These are phyloP conservation scores for Frieseomelitta varia DNA, from an alignment of 1,140 invertebrate species.

Conservation along the genomic window DNA sequence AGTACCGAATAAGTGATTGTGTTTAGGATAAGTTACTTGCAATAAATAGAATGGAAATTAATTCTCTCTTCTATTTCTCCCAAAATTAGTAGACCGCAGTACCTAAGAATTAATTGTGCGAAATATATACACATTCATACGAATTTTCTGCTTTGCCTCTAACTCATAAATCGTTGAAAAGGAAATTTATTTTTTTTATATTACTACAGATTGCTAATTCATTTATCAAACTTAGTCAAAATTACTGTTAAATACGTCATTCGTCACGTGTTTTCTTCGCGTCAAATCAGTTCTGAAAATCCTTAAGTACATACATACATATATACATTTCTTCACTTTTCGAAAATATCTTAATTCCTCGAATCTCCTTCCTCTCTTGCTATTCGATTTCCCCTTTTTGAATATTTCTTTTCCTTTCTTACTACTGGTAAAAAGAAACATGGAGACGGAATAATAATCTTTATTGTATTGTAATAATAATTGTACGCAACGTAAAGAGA, in stretches of 20 bases:
- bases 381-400: neutral
- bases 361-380: neutral
- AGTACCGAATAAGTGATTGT: constrained; percentile 14
- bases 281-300: neutral
- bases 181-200: too few relatives aligned
- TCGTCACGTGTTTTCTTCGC: neutral
- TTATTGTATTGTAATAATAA: constrained; percentile 61
- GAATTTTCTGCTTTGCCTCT: constrained; percentile 28
- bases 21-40: constrained; percentile 38
- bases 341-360: neutral
- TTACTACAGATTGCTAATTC: neutral
- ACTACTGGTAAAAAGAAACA: constrained; percentile 35
- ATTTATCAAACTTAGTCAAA: constrained; percentile 1
- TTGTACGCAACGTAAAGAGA: constrained; percentile 50
- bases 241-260: neutral
- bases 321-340: neutral
- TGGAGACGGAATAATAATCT: constrained; percentile 51
- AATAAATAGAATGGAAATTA: constrained; percentile 44
- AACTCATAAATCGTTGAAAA: constrained; percentile 13
- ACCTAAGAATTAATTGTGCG: neutral
- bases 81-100: neutral
- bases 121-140: neutral
- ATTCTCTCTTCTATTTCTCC: constrained; percentile 4
- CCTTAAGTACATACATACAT: neutral
- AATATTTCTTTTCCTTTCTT: constrained; percentile 4